Conservation (phyloP, 2,113 vertebrate species). For the Grammomys surdaster region DNA sequence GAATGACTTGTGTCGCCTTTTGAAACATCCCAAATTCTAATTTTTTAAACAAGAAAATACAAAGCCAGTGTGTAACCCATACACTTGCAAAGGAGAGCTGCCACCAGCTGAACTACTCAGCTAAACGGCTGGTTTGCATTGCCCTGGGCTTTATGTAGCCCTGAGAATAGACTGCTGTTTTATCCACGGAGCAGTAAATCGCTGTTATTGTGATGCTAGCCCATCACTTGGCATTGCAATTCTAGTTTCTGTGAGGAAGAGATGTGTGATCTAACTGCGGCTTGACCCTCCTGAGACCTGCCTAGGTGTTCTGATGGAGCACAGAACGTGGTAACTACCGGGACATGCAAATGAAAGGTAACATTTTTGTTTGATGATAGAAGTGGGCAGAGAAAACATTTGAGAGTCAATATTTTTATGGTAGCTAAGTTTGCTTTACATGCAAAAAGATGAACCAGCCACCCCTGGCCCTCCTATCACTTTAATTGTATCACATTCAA, state of each 20-base stretch:
- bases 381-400: constrained; percentile 78
- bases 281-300: constrained; percentile 90
- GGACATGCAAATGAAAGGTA: constrained; percentile 87
- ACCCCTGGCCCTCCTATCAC: neutral
- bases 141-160: constrained; percentile 91
- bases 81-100: constrained; percentile 84
- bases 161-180: constrained; percentile 91
- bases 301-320: constrained; percentile 91
- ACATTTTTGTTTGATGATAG: constrained; percentile 86
- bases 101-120: constrained; percentile 86
- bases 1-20: constrained; percentile 75
- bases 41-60: constrained; percentile 82
- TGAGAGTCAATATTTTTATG: constrained; percentile 77
- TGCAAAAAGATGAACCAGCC: constrained; percentile 63
- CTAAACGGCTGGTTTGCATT: constrained; percentile 92
- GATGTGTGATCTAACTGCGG: constrained; percentile 92
- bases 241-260: constrained; percentile 91
- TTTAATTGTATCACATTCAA: constrained; percentile 68
- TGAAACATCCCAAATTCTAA: constrained; percentile 82
- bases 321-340: constrained; percentile 88
- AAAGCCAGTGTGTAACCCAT: constrained; percentile 85
- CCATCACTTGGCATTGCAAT: constrained; percentile 92
- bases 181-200: constrained; percentile 93
- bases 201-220: constrained; percentile 93
- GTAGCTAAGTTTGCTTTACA: constrained; percentile 81